Conservation (phyloP, 2,888 invertebrate genomes). For the Oligia fasciuncula region DNA sequence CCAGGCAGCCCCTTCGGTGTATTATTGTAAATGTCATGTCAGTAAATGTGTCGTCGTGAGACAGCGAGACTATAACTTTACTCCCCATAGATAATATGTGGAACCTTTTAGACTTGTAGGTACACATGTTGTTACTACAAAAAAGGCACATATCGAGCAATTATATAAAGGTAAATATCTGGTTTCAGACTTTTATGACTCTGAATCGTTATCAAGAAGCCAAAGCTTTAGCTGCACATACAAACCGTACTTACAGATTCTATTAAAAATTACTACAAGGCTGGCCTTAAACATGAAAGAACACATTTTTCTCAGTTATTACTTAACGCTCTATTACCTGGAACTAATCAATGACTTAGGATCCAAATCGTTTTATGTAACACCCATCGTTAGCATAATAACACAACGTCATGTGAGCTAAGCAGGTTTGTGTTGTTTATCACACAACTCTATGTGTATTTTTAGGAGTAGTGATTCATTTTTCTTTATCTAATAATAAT, state of each 20-base stretch:
- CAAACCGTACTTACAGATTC: constrained; percentile 5
- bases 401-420: constrained; percentile 23
- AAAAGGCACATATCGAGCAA: constrained; percentile 7
- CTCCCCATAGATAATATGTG: constrained; percentile 25
- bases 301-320: constrained; percentile 17
- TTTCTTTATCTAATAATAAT: constrained; percentile 41
- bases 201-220: constrained; percentile 20
- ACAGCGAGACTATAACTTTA: constrained; percentile 35
- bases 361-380: constrained; percentile 43
- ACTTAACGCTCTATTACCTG: constrained; percentile 26
- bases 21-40: constrained; percentile 54
- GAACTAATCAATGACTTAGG: constrained; percentile 35
- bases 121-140: neutral
- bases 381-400: constrained; percentile 26
- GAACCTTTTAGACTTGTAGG: constrained; percentile 6
- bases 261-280: constrained; percentile 10
- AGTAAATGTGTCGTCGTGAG: constrained; percentile 37
- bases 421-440: constrained; percentile 44
- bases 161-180: constrained; percentile 22
- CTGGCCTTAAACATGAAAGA: constrained; percentile 2
- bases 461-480: constrained; percentile 52
- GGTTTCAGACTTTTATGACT: constrained; percentile 9
- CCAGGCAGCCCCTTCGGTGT: constrained; percentile 38
- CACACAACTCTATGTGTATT: constrained; percentile 27
- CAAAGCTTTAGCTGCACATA: neutral